Evolutionary conservation across 2,888 invertebrate species (phyloP), one percentile per base, ranked within the genome.

Genomic region (Scrobipalpa costella): DNA sequence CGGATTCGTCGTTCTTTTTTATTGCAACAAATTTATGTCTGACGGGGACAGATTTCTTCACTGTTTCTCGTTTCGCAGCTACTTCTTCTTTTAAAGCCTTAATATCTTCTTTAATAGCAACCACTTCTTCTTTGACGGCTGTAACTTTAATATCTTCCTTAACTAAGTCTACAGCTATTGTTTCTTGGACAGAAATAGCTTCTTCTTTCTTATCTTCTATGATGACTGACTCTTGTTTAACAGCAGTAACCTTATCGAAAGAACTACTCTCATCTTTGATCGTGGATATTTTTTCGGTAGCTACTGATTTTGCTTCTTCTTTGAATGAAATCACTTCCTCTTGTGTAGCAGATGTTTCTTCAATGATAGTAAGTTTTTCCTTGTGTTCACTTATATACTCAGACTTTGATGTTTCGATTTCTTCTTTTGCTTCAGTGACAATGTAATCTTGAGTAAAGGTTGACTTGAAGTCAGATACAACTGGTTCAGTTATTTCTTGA

Each of bases 331-430:
- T 19, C 17, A 17, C 6, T 19, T 49, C 49, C 9, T 49, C 49
- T 7, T 49, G 19, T 7, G 11, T 52, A 13, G 11, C 33, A 59
- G 40, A 19, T 19, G 17, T 9, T 38, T 58, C 57, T 34, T 58
- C 34, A 19, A 38, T 38, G 17, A 36, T 13, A 38, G 17, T 19
- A n/a, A 27, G 27, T 44, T 59, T 27, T 44, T 59, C 44, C 1
- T 17, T 38, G 8, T 57, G 36, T 59, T 59, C 34, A 19, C 17
- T 57, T 17, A 36, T 7, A 19, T 11, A 15, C 36, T 57, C 38
- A 17, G 57, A 38, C 17, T 57, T 63, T n/a, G 63, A 47, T 57
- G 73, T 66, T 40, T 74, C 71, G 9, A 68, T 65, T 64, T 77
- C 70, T 17, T 77, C 58, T 60, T 74, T 71, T 1, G 49, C 61